Evolutionary conservation across 1,140 invertebrate genomes (phyloP), one percentile per base, ranked within the genome.

Genomic region (Carposina sasakii): DNA sequence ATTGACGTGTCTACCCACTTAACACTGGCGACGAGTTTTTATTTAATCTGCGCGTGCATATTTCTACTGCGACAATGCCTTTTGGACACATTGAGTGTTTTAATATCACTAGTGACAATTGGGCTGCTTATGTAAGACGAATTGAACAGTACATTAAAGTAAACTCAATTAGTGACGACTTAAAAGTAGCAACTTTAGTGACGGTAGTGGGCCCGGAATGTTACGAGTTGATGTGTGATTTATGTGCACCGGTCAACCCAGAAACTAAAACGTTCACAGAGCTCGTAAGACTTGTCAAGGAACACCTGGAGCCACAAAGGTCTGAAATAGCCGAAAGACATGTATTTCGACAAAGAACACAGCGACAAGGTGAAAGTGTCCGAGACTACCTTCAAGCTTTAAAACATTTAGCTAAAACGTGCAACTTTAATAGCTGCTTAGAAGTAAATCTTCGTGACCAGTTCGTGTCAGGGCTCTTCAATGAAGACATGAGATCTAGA

Each of bases 161-260:
- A 36, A 36, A 36, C 19, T 9, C 15, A 9, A 36, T 36, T 13
- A 19, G 19, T 13, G 2, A 8, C 9, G 16, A n/a, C n/a, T 16
- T 36, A 13, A 36, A 36, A 36, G 62, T 57, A 8, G 33, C 66
- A 9, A 48, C 65, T 2, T 67, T 75, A 21, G 21, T 79, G 1
- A 73, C 67, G 4, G 15, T 64, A 1, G 36, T 76, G 1, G 69
- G 65, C 10, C 17, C 31, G 15, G 54, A 71, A 33, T 55, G 54
- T 8, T 72, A 69, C 52, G 60, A 49, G 9, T 48, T 73, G 33
- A 37, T 75, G 49, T 54, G 60, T 3, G 64, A 74, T 50, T 43
- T 75, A 34, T 71, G 71, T 44, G 50, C 56, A 4, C 69, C 65
- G 6, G 21, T 24, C 0, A 40, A 61, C 10, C 71, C 71, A 2